Evolutionary conservation across 2,797 vertebrate genomes (phyloP).

Genomic region (Malurus splendens): DNA sequence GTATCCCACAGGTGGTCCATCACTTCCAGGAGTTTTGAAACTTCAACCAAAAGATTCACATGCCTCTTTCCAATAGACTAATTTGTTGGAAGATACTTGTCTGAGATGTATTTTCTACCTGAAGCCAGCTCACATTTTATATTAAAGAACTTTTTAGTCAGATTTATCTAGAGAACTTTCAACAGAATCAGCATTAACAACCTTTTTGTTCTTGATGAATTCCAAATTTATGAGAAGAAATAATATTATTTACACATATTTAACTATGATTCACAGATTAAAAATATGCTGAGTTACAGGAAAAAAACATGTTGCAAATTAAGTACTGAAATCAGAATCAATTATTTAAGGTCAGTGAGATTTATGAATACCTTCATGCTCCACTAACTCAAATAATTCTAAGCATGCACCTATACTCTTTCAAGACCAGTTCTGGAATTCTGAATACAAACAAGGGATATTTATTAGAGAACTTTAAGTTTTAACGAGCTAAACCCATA

Average conservation of each 20-base stretch:
- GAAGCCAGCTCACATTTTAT: neutral
- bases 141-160: neutral
- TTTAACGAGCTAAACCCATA: neutral
- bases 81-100: rapidly evolving
- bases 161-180: neutral
- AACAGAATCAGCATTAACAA: neutral
- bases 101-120: neutral
- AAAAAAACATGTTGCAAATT: neutral
- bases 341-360: neutral
- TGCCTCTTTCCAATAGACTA: neutral
- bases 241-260: neutral
- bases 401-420: neutral
- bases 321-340: neutral
- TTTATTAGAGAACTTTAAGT: neutral
- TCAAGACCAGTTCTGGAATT: neutral
- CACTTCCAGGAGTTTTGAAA: neutral
- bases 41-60: neutral
- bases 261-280: neutral
- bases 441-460: neutral
- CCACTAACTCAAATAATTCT: neutral
- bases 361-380: neutral
- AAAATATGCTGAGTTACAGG: neutral
- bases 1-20: neutral
- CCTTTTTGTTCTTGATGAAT: neutral
- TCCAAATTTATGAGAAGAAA: neutral